Evolutionary conservation across 2,888 invertebrate species (phyloP).

Genomic region (Ormyrus pomaceus): DNA sequence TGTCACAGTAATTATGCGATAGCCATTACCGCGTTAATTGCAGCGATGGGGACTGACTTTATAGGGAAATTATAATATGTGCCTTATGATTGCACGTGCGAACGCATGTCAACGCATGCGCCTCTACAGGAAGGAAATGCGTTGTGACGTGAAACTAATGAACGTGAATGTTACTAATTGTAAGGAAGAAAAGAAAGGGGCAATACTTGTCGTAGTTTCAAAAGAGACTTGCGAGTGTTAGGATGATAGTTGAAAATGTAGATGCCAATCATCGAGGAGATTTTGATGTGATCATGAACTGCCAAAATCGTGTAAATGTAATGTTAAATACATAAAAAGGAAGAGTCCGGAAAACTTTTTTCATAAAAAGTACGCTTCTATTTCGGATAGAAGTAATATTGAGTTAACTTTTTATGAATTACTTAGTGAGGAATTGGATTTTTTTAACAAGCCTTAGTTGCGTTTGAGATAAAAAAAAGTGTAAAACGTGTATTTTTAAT

Average conservation of each 20-base stretch:
- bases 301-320: slow-evolving; percentile 21
- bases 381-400: not conserved
- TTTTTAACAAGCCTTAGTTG: too few relatives aligned
- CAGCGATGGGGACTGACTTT: slow-evolving; percentile 38
- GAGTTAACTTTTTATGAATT: too few relatives aligned
- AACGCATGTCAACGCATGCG: slow-evolving; percentile 2
- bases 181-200: not conserved
- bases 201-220: too few relatives aligned
- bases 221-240: too few relatives aligned
- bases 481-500: too few relatives aligned
- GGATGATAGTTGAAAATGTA: not conserved
- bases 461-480: too few relatives aligned
- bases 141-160: not conserved
- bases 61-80: slow-evolving; percentile 37
- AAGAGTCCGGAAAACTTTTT: not conserved
- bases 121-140: slow-evolving; percentile 32
- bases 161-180: not conserved
- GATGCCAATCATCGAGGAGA: slow-evolving; percentile 1
- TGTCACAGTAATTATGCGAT: not conserved
- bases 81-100: not conserved
- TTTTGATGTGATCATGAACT: slow-evolving; percentile 15
- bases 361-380: not conserved
- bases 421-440: too few relatives aligned
- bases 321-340: not conserved
- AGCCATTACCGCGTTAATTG: not conserved